Percentiles rank a stretch among this genome's conserved stretches.
Evolutionary conservation across 2,113 vertebrate genomes (phyloP).

Genomic region (Piaya cayana): DNA sequence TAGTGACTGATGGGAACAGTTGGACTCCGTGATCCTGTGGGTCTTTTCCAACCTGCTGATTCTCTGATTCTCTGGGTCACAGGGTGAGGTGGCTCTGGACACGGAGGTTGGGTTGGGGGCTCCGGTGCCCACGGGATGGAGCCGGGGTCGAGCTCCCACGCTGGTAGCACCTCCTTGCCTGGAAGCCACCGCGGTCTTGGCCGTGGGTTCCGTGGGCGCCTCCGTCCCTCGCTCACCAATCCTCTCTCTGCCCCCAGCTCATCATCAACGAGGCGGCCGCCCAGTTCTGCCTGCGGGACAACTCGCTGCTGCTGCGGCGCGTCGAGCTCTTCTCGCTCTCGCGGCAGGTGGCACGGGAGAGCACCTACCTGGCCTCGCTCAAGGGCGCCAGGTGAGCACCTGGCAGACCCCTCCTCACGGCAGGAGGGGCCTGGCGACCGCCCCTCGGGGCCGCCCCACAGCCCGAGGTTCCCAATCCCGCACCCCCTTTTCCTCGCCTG

Average conservation of each 20-base stretch:
- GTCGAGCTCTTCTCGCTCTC: conserved; percentile 95
- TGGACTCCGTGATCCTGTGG: no score
- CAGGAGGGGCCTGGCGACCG: fast-evolving
- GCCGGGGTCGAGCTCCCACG: no score
- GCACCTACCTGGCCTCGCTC: conserved; percentile 91
- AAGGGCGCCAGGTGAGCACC: conserved; percentile 87
- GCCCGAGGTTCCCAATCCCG: no score
- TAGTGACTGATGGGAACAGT: no score
- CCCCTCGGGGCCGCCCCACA: no score
- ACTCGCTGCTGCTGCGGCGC: conserved; percentile 88
- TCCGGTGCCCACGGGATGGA: neutral
- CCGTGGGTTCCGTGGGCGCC: neutral
- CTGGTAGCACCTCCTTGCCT: neutral
- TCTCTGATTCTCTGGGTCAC: no score
- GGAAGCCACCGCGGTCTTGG: neutral
- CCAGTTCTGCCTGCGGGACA: conserved; percentile 95
- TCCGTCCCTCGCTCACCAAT: fast-evolving
- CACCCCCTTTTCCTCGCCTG: neutral
- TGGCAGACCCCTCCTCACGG: fast-evolving
- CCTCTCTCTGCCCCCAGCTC: conserved; percentile 74
- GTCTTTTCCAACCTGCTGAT: no score
- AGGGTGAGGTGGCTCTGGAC: fast-evolving
- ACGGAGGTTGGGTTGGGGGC: neutral
- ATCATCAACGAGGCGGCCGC: conserved; percentile 96
- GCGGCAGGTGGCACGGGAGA: conserved; percentile 92